Evolutionary conservation across 2,113 vertebrate genomes (phyloP), one percentile per base, ranked within the genome.

Genomic region (Mobula birostris): DNA sequence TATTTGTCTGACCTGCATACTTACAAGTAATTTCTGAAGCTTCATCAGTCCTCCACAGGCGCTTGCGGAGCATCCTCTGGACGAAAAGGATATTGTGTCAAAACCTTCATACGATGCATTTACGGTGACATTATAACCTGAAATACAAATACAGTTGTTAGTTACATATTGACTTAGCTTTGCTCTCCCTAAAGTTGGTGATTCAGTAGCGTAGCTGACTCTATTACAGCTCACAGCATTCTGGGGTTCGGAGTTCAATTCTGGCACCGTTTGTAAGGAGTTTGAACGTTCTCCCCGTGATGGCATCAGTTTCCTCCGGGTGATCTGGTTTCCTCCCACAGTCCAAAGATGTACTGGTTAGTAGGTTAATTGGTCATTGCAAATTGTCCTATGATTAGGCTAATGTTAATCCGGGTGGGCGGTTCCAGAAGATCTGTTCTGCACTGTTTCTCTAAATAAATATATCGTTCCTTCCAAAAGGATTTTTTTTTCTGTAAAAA

Each of bases 11-110:
- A 63, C 94, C 94, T 70, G 79, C 48, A 5, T 94, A 97, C 98
- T 98, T 94, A 99, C 99, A 72, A 95, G 94, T 24, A 99, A 96
- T 15, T 11, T 80, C 95, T 97, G 98, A 94, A 99, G 96, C 21
- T 98, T 97, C 83, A 98, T 96, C 72, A 98, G 97, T 12, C 98
- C 99, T 96, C 99, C 98, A 94, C 99, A 99, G 85, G 97, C 98
- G 95, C 98, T 99, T 95, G 97, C 98, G 24, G 95, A 96, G 94
- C 99, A 99, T 94, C 98, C 98, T 80, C 95, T 96, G 36, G 97
- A 97, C 74, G 96, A 96, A 95, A 98, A 98, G 61, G 97, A 72
- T 0, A 96, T 95, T 72, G 97, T 97, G 61, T 96, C 94, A 66
- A 98, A 98, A 14, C 91, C 94, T 4, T 96, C 94, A 95, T 96